Evolutionary conservation across 2,888 invertebrate species (phyloP).

Genomic region (Heliconius charithonia): DNA sequence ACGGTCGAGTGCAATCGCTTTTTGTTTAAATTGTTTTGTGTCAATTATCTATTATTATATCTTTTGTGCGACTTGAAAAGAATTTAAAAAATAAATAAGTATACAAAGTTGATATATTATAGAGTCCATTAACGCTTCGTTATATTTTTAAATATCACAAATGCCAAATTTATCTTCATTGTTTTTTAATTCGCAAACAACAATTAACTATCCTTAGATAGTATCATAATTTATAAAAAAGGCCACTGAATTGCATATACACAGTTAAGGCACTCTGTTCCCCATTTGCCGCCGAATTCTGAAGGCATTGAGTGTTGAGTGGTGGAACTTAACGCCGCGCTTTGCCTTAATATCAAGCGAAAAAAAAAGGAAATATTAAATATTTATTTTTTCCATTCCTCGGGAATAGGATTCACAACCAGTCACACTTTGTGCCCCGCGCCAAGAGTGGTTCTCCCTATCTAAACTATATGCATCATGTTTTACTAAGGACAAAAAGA

Average conservation of each 20-base stretch:
- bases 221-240: background rate
- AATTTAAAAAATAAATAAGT: background rate
- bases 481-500: background rate
- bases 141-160: too few species aligned
- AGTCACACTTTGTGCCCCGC: too few species aligned
- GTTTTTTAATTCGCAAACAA: background rate
- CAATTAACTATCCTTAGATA: background rate
- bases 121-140: background rate
- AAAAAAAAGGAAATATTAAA: too few species aligned
- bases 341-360: too few species aligned
- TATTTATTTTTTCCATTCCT: too few species aligned
- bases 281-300: too few species aligned
- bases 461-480: background rate
- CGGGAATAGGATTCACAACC: too few species aligned
- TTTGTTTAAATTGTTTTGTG: background rate
- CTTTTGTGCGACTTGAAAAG: background rate
- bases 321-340: too few species aligned
- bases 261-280: too few species aligned
- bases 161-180: background rate
- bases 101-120: background rate
- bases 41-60: background rate
- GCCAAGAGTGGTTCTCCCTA: too few species aligned
- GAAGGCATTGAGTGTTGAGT: too few species aligned
- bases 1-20: conserved; percentile 20
- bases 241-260: background rate